Base-by-base conservation (phyloP, 2,113 vertebrate genomes). In the Tragelaphus buxtoni region DNA sequence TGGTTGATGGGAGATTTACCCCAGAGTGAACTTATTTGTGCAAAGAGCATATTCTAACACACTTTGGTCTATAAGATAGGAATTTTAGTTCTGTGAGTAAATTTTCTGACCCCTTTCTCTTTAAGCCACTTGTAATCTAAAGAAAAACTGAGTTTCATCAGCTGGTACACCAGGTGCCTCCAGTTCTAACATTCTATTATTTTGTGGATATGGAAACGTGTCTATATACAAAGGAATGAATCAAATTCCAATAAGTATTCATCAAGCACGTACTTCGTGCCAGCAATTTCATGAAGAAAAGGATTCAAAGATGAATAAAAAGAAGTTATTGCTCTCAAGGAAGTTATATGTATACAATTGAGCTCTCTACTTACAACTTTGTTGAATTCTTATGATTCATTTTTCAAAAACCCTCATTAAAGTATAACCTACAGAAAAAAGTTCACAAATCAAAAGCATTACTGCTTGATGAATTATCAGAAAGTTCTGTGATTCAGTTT, bases 61-160 rank as follows among this genome's bases (percentile, higher is more conserved):
- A 45, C 51, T 32, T 69, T 58, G 16, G 22, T 30, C 49, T 14
- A 35, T 35, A 90, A 84, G 35, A 79, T 9, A 76, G 6, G 26
- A 30, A 45, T 86, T 96, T 89, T 39, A 42, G 28, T 88, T 95
- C 4, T 72, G 32, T 58, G 20, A 63, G n/a, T 79, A 58, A 13
- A 58, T 45, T 72, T 92, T 69, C 55, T 89, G 56, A 45, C 22
- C 8, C 45, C 11, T 16, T 7, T 45, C 58, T n/a, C 35, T 32
- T 86, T 69, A 86, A 89, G 45, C 7, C 10, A 93, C n/a, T 32
- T 84, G 5, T 53, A 51, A 95, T 86, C 32, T 63, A 96, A 82
- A 56, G 32, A 61, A 77, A 90, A 95, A n/a, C 45, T 49, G 69
- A 90, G n/a, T 95, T 95, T 92, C 84, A 93, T n/a, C 30, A 13